Evolutionary conservation across 2,113 vertebrate species (phyloP), one percentile per base, ranked within the genome.

Genomic region (Nannobrachium achirus): DNA sequence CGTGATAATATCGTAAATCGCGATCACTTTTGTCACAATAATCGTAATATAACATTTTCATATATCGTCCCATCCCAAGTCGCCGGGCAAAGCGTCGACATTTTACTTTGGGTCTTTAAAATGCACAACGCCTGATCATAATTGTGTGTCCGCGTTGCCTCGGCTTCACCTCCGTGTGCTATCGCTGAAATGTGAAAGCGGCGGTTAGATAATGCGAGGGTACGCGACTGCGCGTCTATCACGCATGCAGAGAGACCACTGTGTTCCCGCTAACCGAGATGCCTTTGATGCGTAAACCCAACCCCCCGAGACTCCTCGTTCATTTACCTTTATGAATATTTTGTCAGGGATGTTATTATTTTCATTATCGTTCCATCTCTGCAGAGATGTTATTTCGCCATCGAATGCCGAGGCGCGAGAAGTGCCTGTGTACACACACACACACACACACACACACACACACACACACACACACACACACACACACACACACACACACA

Each of bases 101-200:
- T n/a, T n/a, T n/a, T n/a, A n/a, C n/a, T n/a, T n/a, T n/a, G n/a
- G n/a, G n/a, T n/a, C n/a, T n/a, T n/a, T n/a, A n/a, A n/a, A 99
- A 99, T 99, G 98, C 96, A 97, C 95, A 96, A 97, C 96, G 97
- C 97, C 96, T 97, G 97, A 97, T 95, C 94, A 95, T 98, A 98
- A 98, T 98, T 98, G 97, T 98, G 94, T 96, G 96, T 97, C 96
- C 96, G 96, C 97, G 90, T 88, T 86, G 75, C 71, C 80, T 38
- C 82, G 73, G 75, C 83, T 11, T 83, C 86, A 91, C 89, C 89
- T 92, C 89, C n/a, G n/a, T 89, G 80, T 85, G 89, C 91, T 90
- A 93, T 94, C 91, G 91, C 85, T 89, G 86, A 90, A 93, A 92
- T 90, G 89, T 89, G 91, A 92, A 91, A 87, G 90, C 88, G 42